phyloP scores from a whole-genome alignment of 2,888 invertebrate genomes.

The Nomada hirtipes region DNA sequence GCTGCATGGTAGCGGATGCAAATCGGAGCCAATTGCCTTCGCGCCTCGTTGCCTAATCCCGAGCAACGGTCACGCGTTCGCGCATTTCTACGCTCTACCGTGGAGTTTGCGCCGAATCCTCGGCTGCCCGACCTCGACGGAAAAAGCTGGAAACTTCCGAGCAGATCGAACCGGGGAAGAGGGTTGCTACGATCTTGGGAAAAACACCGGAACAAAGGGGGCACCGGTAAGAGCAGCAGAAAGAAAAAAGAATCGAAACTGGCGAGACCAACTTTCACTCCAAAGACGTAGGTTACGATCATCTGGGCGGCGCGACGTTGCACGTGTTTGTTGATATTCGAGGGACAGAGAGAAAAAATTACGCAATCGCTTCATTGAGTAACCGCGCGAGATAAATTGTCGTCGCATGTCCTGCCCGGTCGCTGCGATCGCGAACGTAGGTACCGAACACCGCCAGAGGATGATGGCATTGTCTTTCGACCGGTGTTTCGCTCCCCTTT shows the following conservation, averaged over 20 bases:
- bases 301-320: slow-evolving; percentile 9
- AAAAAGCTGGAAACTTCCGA: slow-evolving; percentile 30
- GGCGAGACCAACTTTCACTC: slow-evolving; percentile 63
- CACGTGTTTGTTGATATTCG: slow-evolving; percentile 51
- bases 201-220: neutral
- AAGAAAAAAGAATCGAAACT: slow-evolving; percentile 28
- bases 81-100: no score
- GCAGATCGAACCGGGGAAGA: slow-evolving; percentile 1
- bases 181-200: neutral
- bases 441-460: no score
- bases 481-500: neutral
- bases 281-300: slow-evolving; percentile 65
- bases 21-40: slow-evolving; percentile 7
- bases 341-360: slow-evolving; percentile 37
- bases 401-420: neutral
- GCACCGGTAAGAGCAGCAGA: neutral
- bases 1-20: slow-evolving; percentile 11
- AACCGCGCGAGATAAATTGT: slow-evolving; percentile 50
- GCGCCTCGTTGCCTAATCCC: slow-evolving; percentile 33
- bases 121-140: neutral
- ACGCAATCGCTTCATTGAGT: slow-evolving; percentile 55
- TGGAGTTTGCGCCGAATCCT: neutral
- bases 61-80: neutral
- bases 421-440: neutral
- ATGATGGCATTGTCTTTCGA: neutral